A percentile compares a stretch with the other conserved stretches of the same genome.
phyloP scores from a whole-genome alignment of 2,113 vertebrate species.

The Isichthys henryi region DNA sequence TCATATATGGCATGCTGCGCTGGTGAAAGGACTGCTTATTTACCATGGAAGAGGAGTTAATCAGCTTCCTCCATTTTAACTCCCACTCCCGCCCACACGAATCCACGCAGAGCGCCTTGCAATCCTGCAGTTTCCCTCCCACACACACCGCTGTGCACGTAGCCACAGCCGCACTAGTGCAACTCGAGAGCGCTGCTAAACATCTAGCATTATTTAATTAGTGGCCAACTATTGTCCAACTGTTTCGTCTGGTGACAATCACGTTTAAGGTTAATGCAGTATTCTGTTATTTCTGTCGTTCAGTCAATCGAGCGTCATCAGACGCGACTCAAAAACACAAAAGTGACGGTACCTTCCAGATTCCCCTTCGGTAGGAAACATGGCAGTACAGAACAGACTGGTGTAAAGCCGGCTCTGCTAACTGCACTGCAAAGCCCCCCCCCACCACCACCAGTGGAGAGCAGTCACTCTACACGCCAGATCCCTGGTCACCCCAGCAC shows the following conservation, averaged over 20 bases:
- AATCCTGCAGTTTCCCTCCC: neutral
- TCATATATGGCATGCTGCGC: neutral
- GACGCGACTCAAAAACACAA: neutral
- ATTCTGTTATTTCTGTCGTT: neutral
- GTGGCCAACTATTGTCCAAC: neutral
- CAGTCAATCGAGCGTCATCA: neutral
- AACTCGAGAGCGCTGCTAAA: neutral
- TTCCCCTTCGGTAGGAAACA: neutral
- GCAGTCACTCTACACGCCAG: neutral
- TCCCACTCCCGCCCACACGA: conserved; percentile 6
- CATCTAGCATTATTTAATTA: neutral
- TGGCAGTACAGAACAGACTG: neutral
- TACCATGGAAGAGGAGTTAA: neutral
- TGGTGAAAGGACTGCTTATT: conserved; percentile 9
- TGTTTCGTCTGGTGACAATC: neutral
- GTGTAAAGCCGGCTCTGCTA: neutral
- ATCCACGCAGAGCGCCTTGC: neutral
- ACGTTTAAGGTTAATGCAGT: neutral
- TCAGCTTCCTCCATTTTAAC: neutral
- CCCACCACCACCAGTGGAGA: too few species aligned
- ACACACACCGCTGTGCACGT: neutral
- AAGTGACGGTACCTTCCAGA: neutral
- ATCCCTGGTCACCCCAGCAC: neutral
- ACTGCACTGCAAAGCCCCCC: neutral
- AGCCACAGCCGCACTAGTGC: neutral